Evolutionary conservation across 2,113 vertebrate species (phyloP).

Genomic region (Sylvilagus bachmani): DNA sequence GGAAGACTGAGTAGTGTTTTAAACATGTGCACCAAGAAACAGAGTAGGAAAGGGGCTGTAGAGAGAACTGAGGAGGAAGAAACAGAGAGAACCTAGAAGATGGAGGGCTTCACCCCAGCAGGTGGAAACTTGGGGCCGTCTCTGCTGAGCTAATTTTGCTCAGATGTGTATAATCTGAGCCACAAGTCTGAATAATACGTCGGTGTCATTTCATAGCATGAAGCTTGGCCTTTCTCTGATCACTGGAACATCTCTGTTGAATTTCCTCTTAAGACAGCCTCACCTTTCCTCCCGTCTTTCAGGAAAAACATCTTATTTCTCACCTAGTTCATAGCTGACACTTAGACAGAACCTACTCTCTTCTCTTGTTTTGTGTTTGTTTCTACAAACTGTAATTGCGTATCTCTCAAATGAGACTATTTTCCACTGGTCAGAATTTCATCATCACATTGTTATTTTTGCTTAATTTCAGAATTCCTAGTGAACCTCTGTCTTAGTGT

Average conservation of each 20-base stretch:
- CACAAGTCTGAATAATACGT: not conserved
- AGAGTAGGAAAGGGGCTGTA: not conserved
- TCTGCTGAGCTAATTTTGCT: not conserved
- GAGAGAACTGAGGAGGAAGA: not conserved
- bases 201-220: not conserved
- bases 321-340: not conserved
- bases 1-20: not conserved
- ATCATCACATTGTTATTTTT: constrained; percentile 17
- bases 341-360: constrained; percentile 16
- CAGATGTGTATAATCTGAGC: constrained; percentile 18
- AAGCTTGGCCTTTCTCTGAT: not conserved
- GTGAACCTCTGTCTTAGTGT: constrained; percentile 15
- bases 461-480: constrained; percentile 31
- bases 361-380: not conserved
- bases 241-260: not conserved
- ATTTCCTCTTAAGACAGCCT: constrained; percentile 42
- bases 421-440: constrained; percentile 41
- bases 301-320: constrained; percentile 25
- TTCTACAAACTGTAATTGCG: not conserved
- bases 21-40: not conserved
- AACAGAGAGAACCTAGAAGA: not conserved
- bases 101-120: not conserved
- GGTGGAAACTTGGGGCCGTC: not conserved
- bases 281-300: not conserved
- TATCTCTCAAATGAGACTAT: constrained; percentile 26